Percentiles rank a stretch among this genome's conserved stretches.
Conservation (phyloP, 2,888 invertebrate genomes). For the Prenolepis imparis region DNA sequence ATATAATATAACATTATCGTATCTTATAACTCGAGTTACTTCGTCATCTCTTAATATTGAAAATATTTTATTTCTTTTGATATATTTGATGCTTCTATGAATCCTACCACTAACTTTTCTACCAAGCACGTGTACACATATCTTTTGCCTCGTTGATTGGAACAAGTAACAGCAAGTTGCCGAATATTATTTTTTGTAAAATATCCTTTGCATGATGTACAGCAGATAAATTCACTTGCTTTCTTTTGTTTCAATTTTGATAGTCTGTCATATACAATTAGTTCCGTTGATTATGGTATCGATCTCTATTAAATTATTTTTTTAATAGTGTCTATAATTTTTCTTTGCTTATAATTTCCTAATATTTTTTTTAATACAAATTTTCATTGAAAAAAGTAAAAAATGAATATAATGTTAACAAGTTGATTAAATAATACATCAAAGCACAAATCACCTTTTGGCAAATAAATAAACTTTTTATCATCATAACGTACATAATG, state of each 20-base stretch:
- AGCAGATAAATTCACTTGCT: conserved; percentile 9
- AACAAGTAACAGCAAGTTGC: conserved; percentile 13
- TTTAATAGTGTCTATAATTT: neutral
- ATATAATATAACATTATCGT: conserved; percentile 20
- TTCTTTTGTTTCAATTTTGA: neutral
- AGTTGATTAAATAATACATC: neutral
- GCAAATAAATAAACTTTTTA: neutral
- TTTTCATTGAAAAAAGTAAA: neutral
- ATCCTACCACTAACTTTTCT: conserved; percentile 23
- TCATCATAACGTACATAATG: conserved; percentile 2
- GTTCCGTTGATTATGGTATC: conserved; percentile 5
- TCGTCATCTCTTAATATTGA: conserved; percentile 29
- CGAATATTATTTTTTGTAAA: neutral
- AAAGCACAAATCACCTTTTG: conserved; percentile 1
- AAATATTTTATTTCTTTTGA: conserved; percentile 22
- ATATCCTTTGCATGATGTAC: no score
- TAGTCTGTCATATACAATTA: conserved; percentile 17
- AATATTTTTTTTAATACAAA: neutral
- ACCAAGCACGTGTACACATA: neutral
- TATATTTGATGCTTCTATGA: conserved; percentile 14
- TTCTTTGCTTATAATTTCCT: neutral
- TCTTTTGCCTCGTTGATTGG: conserved; percentile 12
- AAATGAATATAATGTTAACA: neutral
- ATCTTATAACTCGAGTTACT: neutral
- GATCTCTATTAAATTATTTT: neutral